These are phyloP conservation scores for Lophius piscatorius DNA, from an alignment of 2,113 vertebrate genomes.

Conservation along the genomic window DNA sequence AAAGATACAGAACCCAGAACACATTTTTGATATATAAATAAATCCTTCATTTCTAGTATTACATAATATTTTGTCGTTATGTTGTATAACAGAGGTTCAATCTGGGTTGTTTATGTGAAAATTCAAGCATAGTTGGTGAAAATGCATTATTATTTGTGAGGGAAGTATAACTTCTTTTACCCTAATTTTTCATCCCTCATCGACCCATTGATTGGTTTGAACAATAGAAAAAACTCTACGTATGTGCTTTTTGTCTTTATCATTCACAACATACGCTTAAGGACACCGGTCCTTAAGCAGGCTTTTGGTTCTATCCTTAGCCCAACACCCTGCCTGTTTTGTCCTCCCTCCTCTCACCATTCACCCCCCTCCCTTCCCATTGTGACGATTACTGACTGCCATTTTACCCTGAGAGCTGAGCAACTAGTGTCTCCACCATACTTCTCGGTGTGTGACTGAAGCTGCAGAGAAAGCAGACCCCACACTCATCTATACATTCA, in stretches of 20 bases:
- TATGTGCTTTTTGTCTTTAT: too few relatives aligned
- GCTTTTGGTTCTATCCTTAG: conserved; percentile 90
- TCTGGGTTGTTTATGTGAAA: too few relatives aligned
- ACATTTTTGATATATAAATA: too few relatives aligned
- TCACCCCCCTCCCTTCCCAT: conserved; percentile 20
- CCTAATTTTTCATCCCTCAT: too few relatives aligned
- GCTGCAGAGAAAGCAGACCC: neutral
- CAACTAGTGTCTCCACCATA: conserved; percentile 18
- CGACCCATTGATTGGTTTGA: too few relatives aligned
- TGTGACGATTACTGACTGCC: conserved; percentile 54
- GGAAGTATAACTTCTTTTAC: too few relatives aligned
- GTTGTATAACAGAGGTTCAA: too few relatives aligned
- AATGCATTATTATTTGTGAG: too few relatives aligned
- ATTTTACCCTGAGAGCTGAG: conserved; percentile 54
- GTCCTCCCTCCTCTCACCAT: conserved; percentile 13
- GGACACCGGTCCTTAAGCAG: conserved; percentile 77
- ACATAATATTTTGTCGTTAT: too few relatives aligned
- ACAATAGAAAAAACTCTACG: conserved; percentile 8
- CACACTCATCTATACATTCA: neutral
- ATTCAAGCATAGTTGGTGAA: too few relatives aligned
- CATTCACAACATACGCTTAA: neutral
- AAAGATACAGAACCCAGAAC: too few relatives aligned
- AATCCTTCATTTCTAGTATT: too few relatives aligned
- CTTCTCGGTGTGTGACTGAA: neutral
- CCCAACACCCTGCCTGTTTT: conserved; percentile 38